Evolutionary conservation across 92 coral and sea anemone species (phyloP).

Genomic region (Porites divaricata): DNA sequence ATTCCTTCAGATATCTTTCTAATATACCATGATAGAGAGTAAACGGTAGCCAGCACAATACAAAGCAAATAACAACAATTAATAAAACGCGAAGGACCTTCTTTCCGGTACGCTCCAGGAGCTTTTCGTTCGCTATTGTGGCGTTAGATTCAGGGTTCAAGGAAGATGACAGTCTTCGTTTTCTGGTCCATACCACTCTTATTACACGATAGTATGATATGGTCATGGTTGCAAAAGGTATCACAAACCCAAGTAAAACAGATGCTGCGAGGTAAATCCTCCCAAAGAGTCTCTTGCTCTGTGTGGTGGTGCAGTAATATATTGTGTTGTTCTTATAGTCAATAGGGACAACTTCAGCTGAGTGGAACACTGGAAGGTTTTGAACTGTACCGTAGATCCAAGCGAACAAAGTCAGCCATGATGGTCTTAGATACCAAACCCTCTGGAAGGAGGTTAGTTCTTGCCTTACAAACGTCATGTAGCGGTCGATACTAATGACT

Average conservation of each 20-base stretch:
- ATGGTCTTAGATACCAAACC: constrained; percentile 47
- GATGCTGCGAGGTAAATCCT: constrained; percentile 27
- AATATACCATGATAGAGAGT: constrained; percentile 67
- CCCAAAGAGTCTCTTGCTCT: constrained; percentile 49
- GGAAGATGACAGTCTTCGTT: constrained; percentile 8
- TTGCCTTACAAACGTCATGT: constrained; percentile 68
- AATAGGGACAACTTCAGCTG: constrained; percentile 43
- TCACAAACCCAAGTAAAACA: constrained; percentile 40
- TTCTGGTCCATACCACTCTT: background rate
- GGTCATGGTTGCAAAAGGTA: background rate
- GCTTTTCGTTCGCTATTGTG: background rate
- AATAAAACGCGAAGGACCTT: constrained; percentile 60
- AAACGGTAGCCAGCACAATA: constrained; percentile 71
- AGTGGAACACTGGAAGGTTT: constrained; percentile 57
- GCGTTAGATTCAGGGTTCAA: background rate
- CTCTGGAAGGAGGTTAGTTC: constrained; percentile 30
- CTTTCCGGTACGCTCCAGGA: constrained; percentile 25
- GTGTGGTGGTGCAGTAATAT: constrained; percentile 50
- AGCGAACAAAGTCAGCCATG: constrained; percentile 55
- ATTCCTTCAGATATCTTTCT: constrained; percentile 54
- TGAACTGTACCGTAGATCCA: constrained; percentile 60
- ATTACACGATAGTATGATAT: background rate
- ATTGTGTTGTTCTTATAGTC: constrained; percentile 21
- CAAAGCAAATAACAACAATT: constrained; percentile 53
- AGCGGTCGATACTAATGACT: constrained; percentile 73